Evolutionary conservation across 1,140 invertebrate species (phyloP).

Genomic region (Diabrotica virgifera): DNA sequence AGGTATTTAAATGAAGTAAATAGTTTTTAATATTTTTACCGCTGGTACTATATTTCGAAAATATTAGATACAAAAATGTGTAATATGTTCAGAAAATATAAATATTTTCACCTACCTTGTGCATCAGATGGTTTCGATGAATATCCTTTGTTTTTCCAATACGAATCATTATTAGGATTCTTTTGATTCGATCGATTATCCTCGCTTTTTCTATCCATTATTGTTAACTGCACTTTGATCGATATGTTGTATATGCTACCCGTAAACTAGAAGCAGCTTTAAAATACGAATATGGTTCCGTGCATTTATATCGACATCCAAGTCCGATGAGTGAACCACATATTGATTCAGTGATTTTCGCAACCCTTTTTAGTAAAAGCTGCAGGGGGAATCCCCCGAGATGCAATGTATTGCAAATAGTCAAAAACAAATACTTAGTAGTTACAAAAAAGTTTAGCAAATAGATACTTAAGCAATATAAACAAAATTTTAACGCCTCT

Average conservation of each 20-base stretch:
- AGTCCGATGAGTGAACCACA: not conserved
- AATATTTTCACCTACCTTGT: not conserved
- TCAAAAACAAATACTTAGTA: not conserved
- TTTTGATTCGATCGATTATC: constrained; percentile 5
- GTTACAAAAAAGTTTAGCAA: not conserved
- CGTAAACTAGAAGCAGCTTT: too few relatives aligned
- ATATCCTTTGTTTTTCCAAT: not conserved
- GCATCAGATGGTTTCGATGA: not conserved
- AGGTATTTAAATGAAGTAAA: too few relatives aligned
- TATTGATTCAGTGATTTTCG: not conserved
- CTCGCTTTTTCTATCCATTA: not conserved
- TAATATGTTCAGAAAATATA: too few relatives aligned
- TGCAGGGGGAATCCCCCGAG: not conserved
- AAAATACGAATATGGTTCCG: too few relatives aligned
- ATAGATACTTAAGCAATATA: not conserved
- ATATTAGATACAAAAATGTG: too few relatives aligned
- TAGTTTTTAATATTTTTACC: too few relatives aligned
- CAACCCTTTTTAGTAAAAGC: not conserved
- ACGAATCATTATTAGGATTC: not conserved
- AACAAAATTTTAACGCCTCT: not conserved
- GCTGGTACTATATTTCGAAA: too few relatives aligned
- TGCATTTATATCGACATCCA: too few relatives aligned
- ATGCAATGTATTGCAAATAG: not conserved
- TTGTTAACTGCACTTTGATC: not conserved
- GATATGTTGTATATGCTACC: too few relatives aligned